Evolutionary conservation across 2,797 vertebrate genomes (phyloP).

Genomic region (Channa striata): DNA sequence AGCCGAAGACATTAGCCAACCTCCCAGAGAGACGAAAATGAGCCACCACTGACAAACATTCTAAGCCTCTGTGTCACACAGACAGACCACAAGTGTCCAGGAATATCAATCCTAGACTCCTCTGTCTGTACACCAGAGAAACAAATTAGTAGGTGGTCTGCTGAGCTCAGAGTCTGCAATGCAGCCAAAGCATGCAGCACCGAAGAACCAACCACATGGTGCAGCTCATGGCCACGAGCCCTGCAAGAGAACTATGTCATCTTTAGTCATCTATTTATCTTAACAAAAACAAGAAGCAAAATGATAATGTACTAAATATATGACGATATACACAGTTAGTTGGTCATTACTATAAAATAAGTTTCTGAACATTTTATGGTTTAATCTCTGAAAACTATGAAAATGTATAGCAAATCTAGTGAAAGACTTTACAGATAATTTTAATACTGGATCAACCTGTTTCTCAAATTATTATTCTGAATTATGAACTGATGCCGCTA

Average conservation of each 20-base stretch:
- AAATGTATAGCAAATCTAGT: not conserved
- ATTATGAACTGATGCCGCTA: not conserved
- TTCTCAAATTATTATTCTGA: not conserved
- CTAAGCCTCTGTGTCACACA: conserved; percentile 24
- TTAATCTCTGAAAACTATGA: not conserved
- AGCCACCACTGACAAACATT: conserved; percentile 28
- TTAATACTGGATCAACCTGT: too few species aligned
- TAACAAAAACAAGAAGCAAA: not conserved
- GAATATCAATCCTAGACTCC: conserved; percentile 34
- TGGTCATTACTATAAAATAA: not conserved
- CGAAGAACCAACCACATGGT: conserved; percentile 13
- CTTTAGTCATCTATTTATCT: not conserved
- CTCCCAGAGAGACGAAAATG: conserved; percentile 46
- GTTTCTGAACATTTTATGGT: not conserved
- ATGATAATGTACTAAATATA: not conserved
- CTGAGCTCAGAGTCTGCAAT: conserved; percentile 44
- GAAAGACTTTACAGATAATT: not conserved
- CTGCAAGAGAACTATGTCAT: not conserved
- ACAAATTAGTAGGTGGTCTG: conserved; percentile 45
- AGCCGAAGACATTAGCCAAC: conserved; percentile 19
- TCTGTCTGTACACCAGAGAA: conserved; percentile 41
- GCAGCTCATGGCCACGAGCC: conserved; percentile 20
- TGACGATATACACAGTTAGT: not conserved
- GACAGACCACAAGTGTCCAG: conserved; percentile 26
- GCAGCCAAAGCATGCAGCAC: conserved; percentile 31